Base-by-base conservation (phyloP, 2,797 vertebrate genomes). In the Spheniscus humboldti region DNA sequence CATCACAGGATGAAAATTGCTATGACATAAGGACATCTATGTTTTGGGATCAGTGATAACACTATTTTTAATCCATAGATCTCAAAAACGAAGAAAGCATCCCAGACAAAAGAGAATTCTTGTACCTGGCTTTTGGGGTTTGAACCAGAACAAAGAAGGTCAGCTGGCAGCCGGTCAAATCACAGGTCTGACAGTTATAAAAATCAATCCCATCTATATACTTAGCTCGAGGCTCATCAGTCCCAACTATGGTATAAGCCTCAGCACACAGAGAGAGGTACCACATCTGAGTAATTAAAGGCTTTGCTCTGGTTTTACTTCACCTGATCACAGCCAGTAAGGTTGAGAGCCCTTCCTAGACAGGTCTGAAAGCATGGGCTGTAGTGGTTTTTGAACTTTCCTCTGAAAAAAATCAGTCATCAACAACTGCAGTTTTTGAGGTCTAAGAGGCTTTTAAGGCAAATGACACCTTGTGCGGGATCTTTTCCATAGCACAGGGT, bases 291-390 rank as follows among this genome's bases (percentile, higher is more conserved):
- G 19, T 60, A 80, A 68, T 55, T 67, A 83, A 77, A 66, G 23
- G 11, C 5, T 88, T 71, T 74, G 15, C 13, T 76, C 35, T 62
- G 24, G 12, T 73, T 94, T 77, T 68, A 13, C 11, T 75, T 83
- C 3, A 0, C n/a, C 41, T 28, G 8, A 33, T 33, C 50, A 69
- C 0, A 2, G 13, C 7, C 13, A 24, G 18, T 7, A 31, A 43
- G 7, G 10, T 17, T 81, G 24, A 68, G 37, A 80, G 11, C 3
- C 18, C 13, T 31, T 25, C 66, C 22, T 50, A 13, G 7, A 39
- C 9, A 25, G 15, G 4, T 75, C 27, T 60, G 57, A 94, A 91
- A 82, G 6, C 13, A 2, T 11, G 31, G 45, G 14, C 24, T 73
- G 2, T 11, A 14, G 5, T 30, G 31, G 56, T 39, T 74, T 91